A percentile compares a stretch with the other conserved stretches of the same genome.
phyloP scores from a whole-genome alignment of 2,888 invertebrate species.

The Eueremaeus valkanovi region DNA sequence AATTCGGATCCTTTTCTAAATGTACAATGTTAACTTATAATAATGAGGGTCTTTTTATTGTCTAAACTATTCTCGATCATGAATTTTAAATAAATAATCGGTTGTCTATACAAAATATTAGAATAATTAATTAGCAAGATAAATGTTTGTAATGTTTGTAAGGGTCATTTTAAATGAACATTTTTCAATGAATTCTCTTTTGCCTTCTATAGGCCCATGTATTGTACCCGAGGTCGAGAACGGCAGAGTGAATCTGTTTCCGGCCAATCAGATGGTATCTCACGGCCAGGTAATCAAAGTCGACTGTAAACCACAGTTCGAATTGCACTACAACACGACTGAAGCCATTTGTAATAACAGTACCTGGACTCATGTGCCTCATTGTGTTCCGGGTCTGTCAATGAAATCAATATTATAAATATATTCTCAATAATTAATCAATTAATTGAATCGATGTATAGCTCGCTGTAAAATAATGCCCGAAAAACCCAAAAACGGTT shows the following conservation, averaged over 20 bases:
- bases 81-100: too few relatives aligned
- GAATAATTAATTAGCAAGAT: too few relatives aligned
- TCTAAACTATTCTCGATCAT: too few relatives aligned
- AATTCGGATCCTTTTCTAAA: too few relatives aligned
- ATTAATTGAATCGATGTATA: constrained; percentile 50
- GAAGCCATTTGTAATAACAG: constrained; percentile 86
- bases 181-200: neutral
- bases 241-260: constrained; percentile 51
- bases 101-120: too few relatives aligned
- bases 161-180: too few relatives aligned
- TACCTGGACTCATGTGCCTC: constrained; percentile 89
- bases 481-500: constrained; percentile 79
- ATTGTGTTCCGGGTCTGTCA: constrained; percentile 68
- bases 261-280: constrained; percentile 56
- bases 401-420: neutral
- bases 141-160: too few relatives aligned
- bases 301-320: constrained; percentile 70
- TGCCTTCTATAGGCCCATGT: constrained; percentile 71
- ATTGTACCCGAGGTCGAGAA: constrained; percentile 70
- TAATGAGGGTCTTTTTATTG: too few relatives aligned
- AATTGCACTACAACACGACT: constrained; percentile 63
- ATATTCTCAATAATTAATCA: neutral
- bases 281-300: constrained; percentile 71
- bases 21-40: too few relatives aligned
- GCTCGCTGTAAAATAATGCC: constrained; percentile 76